Conservation (phyloP, 2,888 invertebrate genomes). For the Belgica antarctica region DNA sequence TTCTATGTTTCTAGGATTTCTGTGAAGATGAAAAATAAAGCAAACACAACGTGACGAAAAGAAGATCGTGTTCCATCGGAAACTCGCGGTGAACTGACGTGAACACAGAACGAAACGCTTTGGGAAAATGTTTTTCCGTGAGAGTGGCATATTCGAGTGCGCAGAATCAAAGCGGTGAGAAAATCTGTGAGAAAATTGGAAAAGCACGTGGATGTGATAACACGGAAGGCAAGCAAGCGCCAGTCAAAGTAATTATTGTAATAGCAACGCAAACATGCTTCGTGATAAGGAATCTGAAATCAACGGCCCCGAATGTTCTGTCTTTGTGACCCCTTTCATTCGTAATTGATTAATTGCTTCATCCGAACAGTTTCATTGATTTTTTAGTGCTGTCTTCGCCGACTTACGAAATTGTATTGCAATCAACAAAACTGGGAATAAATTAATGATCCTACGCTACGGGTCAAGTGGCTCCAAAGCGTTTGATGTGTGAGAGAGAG, state of each 20-base stretch:
- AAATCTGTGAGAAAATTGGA: not conserved
- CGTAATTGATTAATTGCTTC: conserved; percentile 43
- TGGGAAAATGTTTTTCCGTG: not conserved
- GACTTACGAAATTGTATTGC: too few relatives aligned
- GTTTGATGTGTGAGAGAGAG: conserved; percentile 36
- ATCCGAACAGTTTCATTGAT: not conserved
- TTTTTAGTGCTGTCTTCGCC: conserved; percentile 18
- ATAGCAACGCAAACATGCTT: not conserved
- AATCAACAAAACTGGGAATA: not conserved
- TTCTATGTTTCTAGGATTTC: not conserved
- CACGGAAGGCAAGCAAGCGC: not conserved
- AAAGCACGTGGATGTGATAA: conserved; percentile 39
- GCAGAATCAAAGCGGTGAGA: not conserved
- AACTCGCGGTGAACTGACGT: conserved; percentile 33
- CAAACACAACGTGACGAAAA: conserved; percentile 10
- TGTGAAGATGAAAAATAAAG: not conserved
- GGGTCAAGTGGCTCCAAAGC: conserved; percentile 37
- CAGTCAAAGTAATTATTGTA: conserved; percentile 22
- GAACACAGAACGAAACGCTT: too few relatives aligned
- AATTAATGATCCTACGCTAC: conserved; percentile 16
- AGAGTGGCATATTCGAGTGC: conserved; percentile 4
- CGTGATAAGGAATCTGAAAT: conserved; percentile 7
- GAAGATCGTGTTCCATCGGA: conserved; percentile 16
- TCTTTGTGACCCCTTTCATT: not conserved
- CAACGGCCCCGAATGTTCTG: not conserved